Evolutionary conservation across 2,888 invertebrate genomes (phyloP).

Genomic region (Drosophila paramelanica): DNA sequence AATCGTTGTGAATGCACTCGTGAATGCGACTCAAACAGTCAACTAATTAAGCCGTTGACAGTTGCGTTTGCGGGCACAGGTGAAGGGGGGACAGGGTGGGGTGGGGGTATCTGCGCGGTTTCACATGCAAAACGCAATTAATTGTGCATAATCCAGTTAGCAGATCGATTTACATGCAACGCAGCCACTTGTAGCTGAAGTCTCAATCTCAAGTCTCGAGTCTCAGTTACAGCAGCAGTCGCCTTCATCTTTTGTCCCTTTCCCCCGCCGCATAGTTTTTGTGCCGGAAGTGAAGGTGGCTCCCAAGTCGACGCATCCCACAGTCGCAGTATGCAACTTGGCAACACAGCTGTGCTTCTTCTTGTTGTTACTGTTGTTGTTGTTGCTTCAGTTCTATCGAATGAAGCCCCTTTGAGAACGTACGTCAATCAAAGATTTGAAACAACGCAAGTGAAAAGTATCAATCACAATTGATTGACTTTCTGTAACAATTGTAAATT

Average conservation of each 20-base stretch:
- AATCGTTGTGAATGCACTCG: constrained; percentile 41
- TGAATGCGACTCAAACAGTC: constrained; percentile 39
- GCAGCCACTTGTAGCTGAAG: constrained; percentile 47
- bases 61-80: constrained; percentile 47
- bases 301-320: constrained; percentile 7
- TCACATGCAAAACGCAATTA: constrained; percentile 64
- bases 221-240: neutral
- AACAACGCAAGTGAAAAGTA: constrained; percentile 2
- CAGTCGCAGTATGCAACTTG: constrained; percentile 10
- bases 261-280: neutral
- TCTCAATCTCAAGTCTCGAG: neutral
- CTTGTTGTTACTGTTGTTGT: neutral
- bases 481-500: neutral
- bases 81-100: neutral
- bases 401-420: constrained; percentile 64
- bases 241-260: neutral
- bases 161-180: constrained; percentile 75
- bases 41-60: constrained; percentile 68
- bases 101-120: neutral
- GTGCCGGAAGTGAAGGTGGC: constrained; percentile 27
- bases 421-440: constrained; percentile 21
- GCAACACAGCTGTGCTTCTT: neutral
- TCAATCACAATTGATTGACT: neutral
- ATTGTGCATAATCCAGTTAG: constrained; percentile 72
- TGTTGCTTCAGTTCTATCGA: constrained; percentile 40